These are phyloP conservation scores for Drosophila bipectinata DNA, from an alignment of 1,140 invertebrate genomes.

Conservation along the genomic window DNA sequence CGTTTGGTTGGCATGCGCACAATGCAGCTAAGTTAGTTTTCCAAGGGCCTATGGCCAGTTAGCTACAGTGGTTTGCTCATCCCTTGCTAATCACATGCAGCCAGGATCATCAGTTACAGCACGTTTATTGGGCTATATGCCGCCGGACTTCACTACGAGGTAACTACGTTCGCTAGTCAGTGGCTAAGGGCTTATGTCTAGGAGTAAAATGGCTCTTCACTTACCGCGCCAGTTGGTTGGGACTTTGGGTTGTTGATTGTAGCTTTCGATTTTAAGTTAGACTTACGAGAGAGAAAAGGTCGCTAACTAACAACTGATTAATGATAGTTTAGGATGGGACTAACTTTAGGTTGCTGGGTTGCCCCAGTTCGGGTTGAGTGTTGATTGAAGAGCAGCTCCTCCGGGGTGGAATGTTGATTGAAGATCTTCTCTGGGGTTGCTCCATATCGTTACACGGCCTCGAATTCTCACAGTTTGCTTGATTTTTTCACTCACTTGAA, in stretches of 20 bases:
- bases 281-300: conserved; percentile 51
- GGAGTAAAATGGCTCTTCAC: conserved; percentile 67
- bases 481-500: conserved; percentile 60
- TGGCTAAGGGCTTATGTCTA: conserved; percentile 46
- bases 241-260: conserved; percentile 63
- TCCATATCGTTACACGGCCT: conserved; percentile 37
- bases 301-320: conserved; percentile 33
- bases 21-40: conserved; percentile 66
- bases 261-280: conserved; percentile 34
- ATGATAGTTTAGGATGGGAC: conserved; percentile 28
- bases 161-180: conserved; percentile 59
- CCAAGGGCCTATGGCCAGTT: conserved; percentile 47
- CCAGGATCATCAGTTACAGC: conserved; percentile 26
- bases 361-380: conserved; percentile 45
- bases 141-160: conserved; percentile 36
- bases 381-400: conserved; percentile 68
- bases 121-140: conserved; percentile 20
- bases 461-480: conserved; percentile 64
- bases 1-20: conserved; percentile 62
- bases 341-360: conserved; percentile 38
- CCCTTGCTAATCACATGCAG: conserved; percentile 52
- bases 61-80: conserved; percentile 43
- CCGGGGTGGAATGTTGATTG: conserved; percentile 36
- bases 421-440: conserved; percentile 36
- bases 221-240: conserved; percentile 73